A percentile compares a stretch with the other conserved stretches of the same genome.
Evolutionary conservation across 2,113 vertebrate genomes (phyloP).

Genomic region (Planiliza haematocheilus): DNA sequence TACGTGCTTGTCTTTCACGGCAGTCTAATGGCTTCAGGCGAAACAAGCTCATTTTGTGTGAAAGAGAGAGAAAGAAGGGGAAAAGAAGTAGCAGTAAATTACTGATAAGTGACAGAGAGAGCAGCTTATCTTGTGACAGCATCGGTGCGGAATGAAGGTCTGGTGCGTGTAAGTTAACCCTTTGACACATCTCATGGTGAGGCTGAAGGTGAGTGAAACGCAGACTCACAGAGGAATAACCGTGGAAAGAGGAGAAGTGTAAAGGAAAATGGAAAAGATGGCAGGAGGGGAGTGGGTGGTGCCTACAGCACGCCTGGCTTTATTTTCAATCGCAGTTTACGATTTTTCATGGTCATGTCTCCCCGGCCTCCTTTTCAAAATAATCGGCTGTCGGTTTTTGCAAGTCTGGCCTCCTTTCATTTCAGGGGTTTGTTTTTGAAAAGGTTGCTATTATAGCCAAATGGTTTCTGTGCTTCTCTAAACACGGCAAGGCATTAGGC

Average conservation of each 20-base stretch:
- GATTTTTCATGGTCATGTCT: slow-evolving; percentile 81
- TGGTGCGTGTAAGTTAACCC: slow-evolving; percentile 75
- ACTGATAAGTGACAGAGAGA: slow-evolving; percentile 79
- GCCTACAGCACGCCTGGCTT: slow-evolving; percentile 57
- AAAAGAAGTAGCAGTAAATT: slow-evolving; percentile 78
- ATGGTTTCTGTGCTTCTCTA: slow-evolving; percentile 83
- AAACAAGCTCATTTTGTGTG: slow-evolving; percentile 72
- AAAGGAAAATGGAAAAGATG: slow-evolving; percentile 44
- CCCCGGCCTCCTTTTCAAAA: slow-evolving; percentile 72
- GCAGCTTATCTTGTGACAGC: slow-evolving; percentile 79
- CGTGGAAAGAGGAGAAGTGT: slow-evolving; percentile 25
- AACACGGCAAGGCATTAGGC: slow-evolving; percentile 84
- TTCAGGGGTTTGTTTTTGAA: slow-evolving; percentile 81
- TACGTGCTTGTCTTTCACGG: slow-evolving; percentile 56
- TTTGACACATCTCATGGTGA: slow-evolving; percentile 83
- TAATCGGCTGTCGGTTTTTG: slow-evolving; percentile 76
- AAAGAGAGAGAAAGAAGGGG: slow-evolving; percentile 55
- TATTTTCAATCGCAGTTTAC: slow-evolving; percentile 81
- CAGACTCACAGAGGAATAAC: slow-evolving; percentile 39
- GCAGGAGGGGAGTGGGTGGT: slow-evolving; percentile 52
- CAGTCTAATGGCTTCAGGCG: slow-evolving; percentile 62
- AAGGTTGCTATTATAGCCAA: slow-evolving; percentile 83
- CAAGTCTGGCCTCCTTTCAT: slow-evolving; percentile 77
- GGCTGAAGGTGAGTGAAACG: slow-evolving; percentile 81
- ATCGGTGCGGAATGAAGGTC: slow-evolving; percentile 85